Evolutionary conservation across 2,113 vertebrate genomes (phyloP), one percentile per base, ranked within the genome.

Genomic region (Perca schrenkii): DNA sequence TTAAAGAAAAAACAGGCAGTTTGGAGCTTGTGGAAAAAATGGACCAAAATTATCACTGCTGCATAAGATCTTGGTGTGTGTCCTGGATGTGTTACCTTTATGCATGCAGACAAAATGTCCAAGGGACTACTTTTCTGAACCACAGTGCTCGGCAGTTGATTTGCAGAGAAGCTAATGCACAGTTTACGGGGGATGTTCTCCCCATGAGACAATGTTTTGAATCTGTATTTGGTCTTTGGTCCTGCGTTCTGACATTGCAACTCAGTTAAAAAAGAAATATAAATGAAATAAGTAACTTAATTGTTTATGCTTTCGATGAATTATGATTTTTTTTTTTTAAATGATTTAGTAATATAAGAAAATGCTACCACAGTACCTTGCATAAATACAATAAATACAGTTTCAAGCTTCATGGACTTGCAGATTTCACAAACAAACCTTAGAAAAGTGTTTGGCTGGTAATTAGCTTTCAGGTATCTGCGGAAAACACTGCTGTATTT

Each of bases 401-500:
- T n/a, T n/a, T n/a, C n/a, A n/a, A 5, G 65, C 65, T 50, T 52
- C 65, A 52, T 46, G 15, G 65, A 21, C 19, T 50, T 28, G 8
- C 15, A 50, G 25, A 67, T 67, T 52, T 50, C 1, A 28, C 13
- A 67, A 67, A 67, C 14, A 50, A 67, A 50, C 47, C 46, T 28
- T 11, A 50, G 16, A 31, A 67, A 67, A 31, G 47, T 67, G 11
- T 78, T 46, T 69, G 17, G 21, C 54, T 58, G 62, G 19, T 83
- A 80, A 73, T 77, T 65, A 77, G 66, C 75, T 71, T 54, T 58
- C 60, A 67, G 47, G n/a, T 71, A 77, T 67, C 63, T 60, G 50
- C 36, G 17, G 31, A 62, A 64, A 63, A 76, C 70, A 17, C 22
- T 46, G 49, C 60, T 50, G 50, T 19, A 76, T 73, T 69, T 62